Percentiles rank a stretch among this genome's conserved stretches.
Conservation (phyloP, 2,113 vertebrate genomes). For the Otis tarda region DNA sequence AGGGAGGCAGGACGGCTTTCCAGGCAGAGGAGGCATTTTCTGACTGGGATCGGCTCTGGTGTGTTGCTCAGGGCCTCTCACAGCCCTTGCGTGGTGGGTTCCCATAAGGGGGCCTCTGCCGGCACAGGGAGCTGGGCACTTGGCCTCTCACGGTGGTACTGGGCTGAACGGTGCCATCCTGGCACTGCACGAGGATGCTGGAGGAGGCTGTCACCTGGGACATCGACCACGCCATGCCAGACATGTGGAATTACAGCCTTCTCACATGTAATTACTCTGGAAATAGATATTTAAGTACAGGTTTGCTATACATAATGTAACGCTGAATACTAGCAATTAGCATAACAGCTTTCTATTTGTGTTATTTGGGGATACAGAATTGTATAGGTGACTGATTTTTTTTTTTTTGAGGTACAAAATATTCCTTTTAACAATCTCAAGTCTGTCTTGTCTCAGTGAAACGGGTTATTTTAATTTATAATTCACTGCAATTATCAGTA, state of each 20-base stretch:
- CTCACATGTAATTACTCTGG: neutral
- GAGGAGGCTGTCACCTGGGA: neutral
- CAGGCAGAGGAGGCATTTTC: neutral
- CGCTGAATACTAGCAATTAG: neutral
- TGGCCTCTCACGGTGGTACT: accelerated
- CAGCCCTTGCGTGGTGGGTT: neutral
- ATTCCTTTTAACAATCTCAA: neutral
- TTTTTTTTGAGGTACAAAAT: neutral
- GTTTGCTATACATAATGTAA: neutral
- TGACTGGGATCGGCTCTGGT: accelerated
- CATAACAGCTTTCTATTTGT: neutral
- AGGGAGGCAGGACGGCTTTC: neutral
- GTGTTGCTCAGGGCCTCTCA: accelerated
- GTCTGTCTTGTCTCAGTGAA: neutral
- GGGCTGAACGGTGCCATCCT: accelerated
- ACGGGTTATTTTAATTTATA: neutral
- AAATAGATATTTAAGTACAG: constrained; percentile 40
- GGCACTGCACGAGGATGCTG: neutral
- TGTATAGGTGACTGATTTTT: neutral
- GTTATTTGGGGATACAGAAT: neutral
- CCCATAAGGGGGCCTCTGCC: accelerated
- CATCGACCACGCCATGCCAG: neutral
- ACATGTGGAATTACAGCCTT: neutral
- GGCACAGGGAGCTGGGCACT: neutral
- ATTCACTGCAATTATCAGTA: neutral